Percentiles rank a stretch among this genome's conserved stretches.
These are phyloP conservation scores for Vespertilio murinus DNA, from an alignment of 2,797 vertebrate genomes.

Conservation along the genomic window DNA sequence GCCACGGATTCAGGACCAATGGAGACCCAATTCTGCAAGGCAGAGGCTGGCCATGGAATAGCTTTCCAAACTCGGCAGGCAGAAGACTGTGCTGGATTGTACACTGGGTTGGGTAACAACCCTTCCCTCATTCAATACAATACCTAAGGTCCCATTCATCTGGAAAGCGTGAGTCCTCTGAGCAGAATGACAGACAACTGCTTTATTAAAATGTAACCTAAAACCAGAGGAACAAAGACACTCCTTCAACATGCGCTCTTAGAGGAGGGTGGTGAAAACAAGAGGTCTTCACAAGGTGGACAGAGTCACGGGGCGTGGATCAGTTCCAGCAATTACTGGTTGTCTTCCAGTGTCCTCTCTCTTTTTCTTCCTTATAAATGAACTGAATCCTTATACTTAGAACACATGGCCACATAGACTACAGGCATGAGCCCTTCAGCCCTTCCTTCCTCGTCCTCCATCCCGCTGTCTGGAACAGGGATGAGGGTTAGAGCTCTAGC, in stretches of 20 bases:
- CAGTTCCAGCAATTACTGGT: neutral
- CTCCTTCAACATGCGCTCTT: neutral
- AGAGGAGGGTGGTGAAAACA: neutral
- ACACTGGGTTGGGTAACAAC: neutral
- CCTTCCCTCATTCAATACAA: neutral
- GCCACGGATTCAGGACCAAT: neutral
- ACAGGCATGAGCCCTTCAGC: neutral
- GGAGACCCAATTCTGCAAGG: neutral
- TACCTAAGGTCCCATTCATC: slow-evolving; percentile 27
- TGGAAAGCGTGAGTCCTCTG: neutral
- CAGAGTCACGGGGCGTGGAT: neutral
- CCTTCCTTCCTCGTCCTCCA: neutral
- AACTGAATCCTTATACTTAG: neutral
- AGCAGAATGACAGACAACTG: neutral
- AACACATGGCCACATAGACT: neutral
- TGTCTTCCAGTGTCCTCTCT: neutral
- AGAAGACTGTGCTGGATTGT: neutral
- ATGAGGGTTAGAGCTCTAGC: neutral
- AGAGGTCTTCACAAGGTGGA: neutral
- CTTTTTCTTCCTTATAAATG: neutral
- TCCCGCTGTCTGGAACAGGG: neutral
- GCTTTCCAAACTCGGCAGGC: neutral
- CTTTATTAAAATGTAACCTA: slow-evolving; percentile 49
- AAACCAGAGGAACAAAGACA: slow-evolving; percentile 39
- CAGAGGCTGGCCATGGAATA: neutral